Percentiles rank a stretch among this genome's conserved stretches.
phyloP scores from a whole-genome alignment of 1,140 invertebrate species.

The Brachionus manjavacas region DNA sequence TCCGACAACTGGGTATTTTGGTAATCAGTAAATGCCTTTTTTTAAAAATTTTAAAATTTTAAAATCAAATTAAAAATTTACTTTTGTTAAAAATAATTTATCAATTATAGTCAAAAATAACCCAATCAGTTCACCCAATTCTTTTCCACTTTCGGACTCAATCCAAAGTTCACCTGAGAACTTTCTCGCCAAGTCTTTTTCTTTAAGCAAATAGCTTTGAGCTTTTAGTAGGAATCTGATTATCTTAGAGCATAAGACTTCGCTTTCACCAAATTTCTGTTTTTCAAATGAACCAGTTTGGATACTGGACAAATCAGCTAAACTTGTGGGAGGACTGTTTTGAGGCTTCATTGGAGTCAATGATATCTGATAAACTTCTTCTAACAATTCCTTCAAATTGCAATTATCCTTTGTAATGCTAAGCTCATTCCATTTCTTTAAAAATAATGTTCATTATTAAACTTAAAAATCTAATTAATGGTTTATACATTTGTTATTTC shows the following conservation, averaged over 20 bases:
- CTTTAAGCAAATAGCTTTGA: not conserved
- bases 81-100: slow-evolving; percentile 24
- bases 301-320: slow-evolving; percentile 22
- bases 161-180: not conserved
- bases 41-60: not conserved
- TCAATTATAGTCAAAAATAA: slow-evolving; percentile 4
- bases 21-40: slow-evolving; percentile 9
- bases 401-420: not conserved
- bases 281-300: not conserved
- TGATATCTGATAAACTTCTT: not conserved
- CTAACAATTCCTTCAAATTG: not conserved
- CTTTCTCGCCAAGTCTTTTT: not conserved
- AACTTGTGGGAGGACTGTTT: slow-evolving; percentile 21
- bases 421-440: not conserved
- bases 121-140: not conserved
- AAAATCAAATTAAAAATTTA: not conserved
- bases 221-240: not conserved
- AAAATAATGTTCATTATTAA: not conserved
- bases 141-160: not conserved
- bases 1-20: slow-evolving; percentile 23
- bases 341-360: slow-evolving; percentile 15
- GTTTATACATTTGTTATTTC: not conserved
- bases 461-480: not conserved
- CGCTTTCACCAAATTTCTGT: not conserved
- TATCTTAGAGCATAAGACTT: slow-evolving; percentile 1